These are phyloP conservation scores for Pseudolaguvia tuberculata DNA, from an alignment of 2,113 vertebrate species.

Conservation along the genomic window DNA sequence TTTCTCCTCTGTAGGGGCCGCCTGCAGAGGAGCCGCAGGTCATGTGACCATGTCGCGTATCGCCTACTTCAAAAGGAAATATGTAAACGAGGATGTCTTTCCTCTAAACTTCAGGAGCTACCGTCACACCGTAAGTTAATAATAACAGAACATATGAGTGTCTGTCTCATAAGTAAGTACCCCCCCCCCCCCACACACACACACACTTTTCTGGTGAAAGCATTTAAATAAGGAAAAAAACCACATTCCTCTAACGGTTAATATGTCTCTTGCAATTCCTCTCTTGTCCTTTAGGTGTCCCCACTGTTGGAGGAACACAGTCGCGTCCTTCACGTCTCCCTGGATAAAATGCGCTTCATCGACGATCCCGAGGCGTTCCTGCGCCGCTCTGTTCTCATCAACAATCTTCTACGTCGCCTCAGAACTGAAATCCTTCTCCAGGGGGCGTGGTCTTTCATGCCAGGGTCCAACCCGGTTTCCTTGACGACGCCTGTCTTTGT, in stretches of 20 bases:
- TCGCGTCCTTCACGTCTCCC: conserved; percentile 90
- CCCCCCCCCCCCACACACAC: not conserved
- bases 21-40: conserved; percentile 81
- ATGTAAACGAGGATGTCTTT: conserved; percentile 87
- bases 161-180: not conserved
- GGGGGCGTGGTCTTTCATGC: conserved; percentile 85
- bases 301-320: conserved; percentile 87
- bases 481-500: conserved; percentile 63
- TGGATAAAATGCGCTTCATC: conserved; percentile 94
- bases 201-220: not conserved
- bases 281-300: conserved; percentile 70
- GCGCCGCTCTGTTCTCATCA: conserved; percentile 90
- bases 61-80: conserved; percentile 95
- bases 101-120: conserved; percentile 83
- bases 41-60: conserved; percentile 84
- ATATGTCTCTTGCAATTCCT: conserved; percentile 1
- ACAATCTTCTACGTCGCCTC: conserved; percentile 90
- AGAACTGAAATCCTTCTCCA: conserved; percentile 88
- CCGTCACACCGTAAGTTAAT: conserved; percentile 82
- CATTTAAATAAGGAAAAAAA: not conserved
- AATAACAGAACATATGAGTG: not conserved
- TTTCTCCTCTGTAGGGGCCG: conserved; percentile 67
- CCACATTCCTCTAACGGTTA: not conserved
- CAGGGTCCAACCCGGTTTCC: conserved; percentile 60
- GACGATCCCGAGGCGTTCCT: conserved; percentile 94